Conservation (phyloP, 2,113 vertebrate genomes). For the Acinonyx jubatus region DNA sequence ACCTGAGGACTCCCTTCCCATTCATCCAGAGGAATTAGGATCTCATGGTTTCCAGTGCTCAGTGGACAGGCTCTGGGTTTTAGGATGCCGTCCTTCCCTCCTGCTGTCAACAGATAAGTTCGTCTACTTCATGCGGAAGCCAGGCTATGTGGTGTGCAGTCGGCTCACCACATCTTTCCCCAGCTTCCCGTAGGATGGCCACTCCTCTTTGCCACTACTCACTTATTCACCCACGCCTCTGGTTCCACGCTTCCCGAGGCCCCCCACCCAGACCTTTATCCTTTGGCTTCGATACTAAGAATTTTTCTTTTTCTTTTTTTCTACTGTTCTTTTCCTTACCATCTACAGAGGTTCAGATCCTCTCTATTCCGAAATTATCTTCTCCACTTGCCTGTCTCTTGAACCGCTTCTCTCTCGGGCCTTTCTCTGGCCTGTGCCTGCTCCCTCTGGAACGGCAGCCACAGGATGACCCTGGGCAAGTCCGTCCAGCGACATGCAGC, state of each 20-base stretch:
- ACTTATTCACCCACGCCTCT: background rate
- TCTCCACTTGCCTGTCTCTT: background rate
- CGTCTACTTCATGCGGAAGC: background rate
- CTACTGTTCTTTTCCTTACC: background rate
- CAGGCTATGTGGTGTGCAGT: background rate
- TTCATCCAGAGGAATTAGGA: background rate
- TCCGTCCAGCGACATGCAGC: no score
- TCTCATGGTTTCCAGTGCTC: no score
- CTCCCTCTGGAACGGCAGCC: background rate
- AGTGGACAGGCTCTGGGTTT: background rate
- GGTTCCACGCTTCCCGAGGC: background rate
- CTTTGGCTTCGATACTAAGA: background rate
- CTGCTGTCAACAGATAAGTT: background rate
- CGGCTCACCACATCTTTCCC: background rate
- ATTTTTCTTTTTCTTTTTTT: background rate
- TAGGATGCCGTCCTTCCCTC: background rate
- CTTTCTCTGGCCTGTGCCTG: background rate
- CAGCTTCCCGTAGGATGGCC: background rate
- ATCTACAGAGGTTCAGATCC: background rate
- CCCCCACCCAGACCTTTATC: background rate
- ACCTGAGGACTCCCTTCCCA: background rate
- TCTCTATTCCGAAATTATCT: background rate
- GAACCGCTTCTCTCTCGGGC: background rate
- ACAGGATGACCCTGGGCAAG: background rate
- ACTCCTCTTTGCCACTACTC: background rate